Conservation (phyloP, 2,888 invertebrate genomes). For the Xestoiulus laeticollis region DNA sequence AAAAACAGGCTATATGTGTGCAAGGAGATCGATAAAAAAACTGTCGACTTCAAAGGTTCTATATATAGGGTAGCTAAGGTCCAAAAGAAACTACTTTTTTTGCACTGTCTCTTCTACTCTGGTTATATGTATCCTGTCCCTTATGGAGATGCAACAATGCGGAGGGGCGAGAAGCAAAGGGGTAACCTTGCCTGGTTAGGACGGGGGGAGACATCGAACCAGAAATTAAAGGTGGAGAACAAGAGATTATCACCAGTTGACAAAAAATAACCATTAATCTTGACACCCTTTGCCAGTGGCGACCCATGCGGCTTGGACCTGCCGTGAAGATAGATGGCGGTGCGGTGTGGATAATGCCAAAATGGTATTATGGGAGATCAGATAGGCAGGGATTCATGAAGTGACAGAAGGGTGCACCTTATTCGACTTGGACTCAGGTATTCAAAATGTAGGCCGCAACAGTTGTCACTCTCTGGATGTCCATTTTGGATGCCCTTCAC, state of each 20-base stretch:
- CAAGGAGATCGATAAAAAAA: background rate
- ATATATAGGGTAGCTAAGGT: conserved; percentile 39
- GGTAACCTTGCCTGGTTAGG: background rate
- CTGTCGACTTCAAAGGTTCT: background rate
- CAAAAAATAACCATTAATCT: conserved; percentile 43
- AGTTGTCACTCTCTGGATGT: conserved; percentile 9
- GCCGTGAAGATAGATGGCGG: conserved; percentile 26
- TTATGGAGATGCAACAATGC: conserved; percentile 32
- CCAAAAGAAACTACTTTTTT: conserved; percentile 34
- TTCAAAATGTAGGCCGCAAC: conserved; percentile 12
- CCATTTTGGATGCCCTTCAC: background rate
- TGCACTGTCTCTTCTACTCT: background rate
- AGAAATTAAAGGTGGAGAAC: conserved; percentile 28
- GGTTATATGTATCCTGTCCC: conserved; percentile 32
- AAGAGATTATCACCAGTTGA: conserved; percentile 27
- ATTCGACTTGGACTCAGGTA: background rate
- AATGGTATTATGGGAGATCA: conserved; percentile 8
- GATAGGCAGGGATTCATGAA: conserved; percentile 31
- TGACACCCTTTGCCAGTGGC: background rate
- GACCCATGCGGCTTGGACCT: conserved; percentile 16
- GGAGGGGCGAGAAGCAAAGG: conserved; percentile 39
- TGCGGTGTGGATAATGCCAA: background rate
- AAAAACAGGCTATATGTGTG: background rate
- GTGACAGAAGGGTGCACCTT: conserved; percentile 11
- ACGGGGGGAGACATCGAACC: background rate